Evolutionary conservation across 2,888 invertebrate genomes (phyloP), one percentile per base, ranked within the genome.

Genomic region (Meteorus cinctellus): DNA sequence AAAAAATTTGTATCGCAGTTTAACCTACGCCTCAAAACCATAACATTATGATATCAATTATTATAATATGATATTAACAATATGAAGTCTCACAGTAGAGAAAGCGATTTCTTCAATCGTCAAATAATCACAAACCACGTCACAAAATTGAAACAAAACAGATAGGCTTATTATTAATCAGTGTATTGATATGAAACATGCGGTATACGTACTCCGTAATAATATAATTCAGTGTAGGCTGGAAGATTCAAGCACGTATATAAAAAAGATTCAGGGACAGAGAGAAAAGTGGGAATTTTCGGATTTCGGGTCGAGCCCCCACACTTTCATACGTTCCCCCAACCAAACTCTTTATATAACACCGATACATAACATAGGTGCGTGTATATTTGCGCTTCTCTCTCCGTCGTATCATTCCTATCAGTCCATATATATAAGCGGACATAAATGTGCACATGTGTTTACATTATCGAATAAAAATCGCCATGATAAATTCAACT

Each of bases 291-390:
- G 55, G 55, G 55, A 55, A 55, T 55, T 55, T 19, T 55, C 24
- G 55, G 55, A 8, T 55, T 48, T 48, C 2, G 48, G 16, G 48
- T n/a, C n/a, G 48, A 48, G 48, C 48, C 16, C 48, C 55, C 19
- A n/a, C 19, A 55, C 55, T 55, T 55, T 55, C 10, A 55, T 55
- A 19, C 55, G 55, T 55, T 55, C 55, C 55, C 55, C 55, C 19
- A 19, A 55, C n/a, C 19, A 55, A 55, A 55, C 41, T 41, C 12
- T 12, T 41, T 41, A 41, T 41, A 41, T 41, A 41, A 41, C 41
- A 41, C 41, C 41, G 12, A 41, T 41, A 41, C 34, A 34, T 34
- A 34, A 34, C 6, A 41, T 41, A 41, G 12, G 41, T 41, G 41
- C 8, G 41, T 41, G 12, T 41, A 41, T 41, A 41, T 12, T 41